phyloP scores from a whole-genome alignment of 2,888 invertebrate genomes.

The Heliconius hortense region DNA sequence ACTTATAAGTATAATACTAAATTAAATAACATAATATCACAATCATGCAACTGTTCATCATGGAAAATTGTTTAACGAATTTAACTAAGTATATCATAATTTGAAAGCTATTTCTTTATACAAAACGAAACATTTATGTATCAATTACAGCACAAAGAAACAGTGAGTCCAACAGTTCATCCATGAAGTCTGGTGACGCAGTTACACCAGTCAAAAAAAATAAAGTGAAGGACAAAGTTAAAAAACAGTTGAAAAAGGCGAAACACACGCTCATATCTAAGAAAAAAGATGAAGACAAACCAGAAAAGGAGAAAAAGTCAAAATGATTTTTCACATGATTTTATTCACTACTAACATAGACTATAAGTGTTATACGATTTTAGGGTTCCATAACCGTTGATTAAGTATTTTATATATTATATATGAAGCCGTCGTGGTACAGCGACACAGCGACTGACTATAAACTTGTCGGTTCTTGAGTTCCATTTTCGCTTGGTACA shows the following conservation, averaged over 20 bases:
- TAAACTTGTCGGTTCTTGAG: too few species aligned
- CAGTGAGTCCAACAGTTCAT: conserved; percentile 73
- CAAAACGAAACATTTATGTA: background rate
- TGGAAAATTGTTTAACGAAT: too few species aligned
- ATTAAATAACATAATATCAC: too few species aligned
- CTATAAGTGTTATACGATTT: conserved; percentile 14
- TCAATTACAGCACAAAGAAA: conserved; percentile 70
- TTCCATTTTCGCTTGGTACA: too few species aligned
- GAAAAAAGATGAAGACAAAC: conserved; percentile 71
- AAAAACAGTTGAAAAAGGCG: conserved; percentile 76
- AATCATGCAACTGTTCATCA: too few species aligned
- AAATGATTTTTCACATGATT: conserved; percentile 50
- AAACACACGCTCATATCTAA: conserved; percentile 71
- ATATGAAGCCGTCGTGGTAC: background rate
- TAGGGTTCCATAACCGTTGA: background rate
- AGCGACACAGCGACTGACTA: background rate
- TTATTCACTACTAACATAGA: conserved; percentile 33
- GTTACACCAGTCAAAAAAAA: conserved; percentile 67
- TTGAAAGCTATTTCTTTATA: background rate
- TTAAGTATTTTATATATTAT: background rate
- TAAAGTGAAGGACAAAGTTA: conserved; percentile 77
- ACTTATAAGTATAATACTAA: too few species aligned
- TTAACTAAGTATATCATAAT: too few species aligned
- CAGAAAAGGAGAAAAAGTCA: conserved; percentile 64
- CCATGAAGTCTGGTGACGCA: conserved; percentile 69